phyloP scores from a whole-genome alignment of 2,113 vertebrate genomes.

The Zosterops pallidus region DNA sequence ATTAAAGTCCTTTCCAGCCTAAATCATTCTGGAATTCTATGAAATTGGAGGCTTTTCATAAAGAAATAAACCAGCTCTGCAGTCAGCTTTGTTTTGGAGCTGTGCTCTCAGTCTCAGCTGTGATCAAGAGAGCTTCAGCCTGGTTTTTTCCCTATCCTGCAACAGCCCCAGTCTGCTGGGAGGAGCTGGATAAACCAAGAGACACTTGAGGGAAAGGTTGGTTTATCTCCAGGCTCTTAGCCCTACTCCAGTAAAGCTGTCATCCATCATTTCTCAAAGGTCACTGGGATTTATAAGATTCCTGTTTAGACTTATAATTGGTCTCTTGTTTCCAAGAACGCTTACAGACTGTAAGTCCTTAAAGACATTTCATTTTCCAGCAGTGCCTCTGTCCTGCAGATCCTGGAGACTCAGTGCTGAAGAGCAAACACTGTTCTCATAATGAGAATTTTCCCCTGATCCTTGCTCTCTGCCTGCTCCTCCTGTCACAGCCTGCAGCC shows the following conservation, averaged over 20 bases:
- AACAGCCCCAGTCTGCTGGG: not conserved
- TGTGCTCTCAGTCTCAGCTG: not conserved
- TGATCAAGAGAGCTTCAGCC: not conserved
- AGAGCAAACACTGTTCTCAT: not conserved
- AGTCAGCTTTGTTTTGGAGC: not conserved
- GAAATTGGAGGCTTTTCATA: not conserved
- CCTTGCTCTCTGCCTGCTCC: not conserved
- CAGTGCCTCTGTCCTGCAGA: not conserved
- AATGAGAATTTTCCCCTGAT: not conserved
- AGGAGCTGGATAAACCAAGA: not conserved
- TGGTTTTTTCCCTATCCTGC: not conserved
- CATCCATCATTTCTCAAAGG: slow-evolving; percentile 1
- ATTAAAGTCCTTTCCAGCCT: not conserved
- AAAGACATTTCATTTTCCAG: not conserved
- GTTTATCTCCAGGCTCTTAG: slow-evolving; percentile 2
- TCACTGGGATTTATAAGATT: not conserved
- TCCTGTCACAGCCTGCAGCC: not conserved
- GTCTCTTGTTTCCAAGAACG: not conserved
- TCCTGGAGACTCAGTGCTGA: not conserved
- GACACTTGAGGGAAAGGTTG: not conserved
- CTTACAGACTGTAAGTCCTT: not conserved
- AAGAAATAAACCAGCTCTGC: not conserved
- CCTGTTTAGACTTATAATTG: not conserved
- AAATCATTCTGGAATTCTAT: not conserved
- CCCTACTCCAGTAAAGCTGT: not conserved